A percentile compares a stretch with the other conserved stretches of the same genome.
phyloP scores from a whole-genome alignment of 2,797 vertebrate genomes.

The Cetoscarus ocellatus region DNA sequence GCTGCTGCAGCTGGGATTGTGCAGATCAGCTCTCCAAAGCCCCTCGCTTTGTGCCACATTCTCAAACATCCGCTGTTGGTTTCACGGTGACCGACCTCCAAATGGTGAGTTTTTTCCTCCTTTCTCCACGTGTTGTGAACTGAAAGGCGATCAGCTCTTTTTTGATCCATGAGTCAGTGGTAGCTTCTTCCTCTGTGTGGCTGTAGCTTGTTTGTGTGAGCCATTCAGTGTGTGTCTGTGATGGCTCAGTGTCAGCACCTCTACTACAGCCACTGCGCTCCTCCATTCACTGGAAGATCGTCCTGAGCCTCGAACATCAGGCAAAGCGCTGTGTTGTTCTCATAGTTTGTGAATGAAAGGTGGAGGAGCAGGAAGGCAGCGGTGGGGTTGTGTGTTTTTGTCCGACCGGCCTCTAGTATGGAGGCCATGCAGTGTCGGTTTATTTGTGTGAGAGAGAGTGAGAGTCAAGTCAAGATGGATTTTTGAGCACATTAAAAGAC shows the following conservation, averaged over 20 bases:
- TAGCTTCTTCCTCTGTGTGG: constrained; percentile 73
- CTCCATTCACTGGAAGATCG: constrained; percentile 61
- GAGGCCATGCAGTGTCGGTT: constrained; percentile 76
- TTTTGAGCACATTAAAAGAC: too few species aligned
- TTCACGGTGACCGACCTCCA: constrained; percentile 83
- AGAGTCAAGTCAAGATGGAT: background rate
- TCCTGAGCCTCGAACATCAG: constrained; percentile 49
- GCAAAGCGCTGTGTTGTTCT: constrained; percentile 54
- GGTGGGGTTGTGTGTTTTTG: constrained; percentile 62
- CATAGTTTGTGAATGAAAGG: constrained; percentile 56
- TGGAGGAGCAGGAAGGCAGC: constrained; percentile 22
- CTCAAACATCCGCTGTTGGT: constrained; percentile 72
- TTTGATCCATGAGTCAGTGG: constrained; percentile 58
- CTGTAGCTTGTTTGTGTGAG: constrained; percentile 77
- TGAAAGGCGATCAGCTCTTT: constrained; percentile 56
- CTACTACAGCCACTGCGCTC: constrained; percentile 52
- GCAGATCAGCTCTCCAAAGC: constrained; percentile 83
- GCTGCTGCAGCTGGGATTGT: constrained; percentile 84
- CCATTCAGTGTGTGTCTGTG: constrained; percentile 61
- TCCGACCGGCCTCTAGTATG: constrained; percentile 73
- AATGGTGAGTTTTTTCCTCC: constrained; percentile 84
- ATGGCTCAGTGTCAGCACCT: constrained; percentile 79
- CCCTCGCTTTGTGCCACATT: constrained; percentile 76
- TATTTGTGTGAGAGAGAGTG: constrained; percentile 44
- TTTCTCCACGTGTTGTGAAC: constrained; percentile 68